Conservation (phyloP, 1,140 invertebrate genomes). For the Megathymus violae region DNA sequence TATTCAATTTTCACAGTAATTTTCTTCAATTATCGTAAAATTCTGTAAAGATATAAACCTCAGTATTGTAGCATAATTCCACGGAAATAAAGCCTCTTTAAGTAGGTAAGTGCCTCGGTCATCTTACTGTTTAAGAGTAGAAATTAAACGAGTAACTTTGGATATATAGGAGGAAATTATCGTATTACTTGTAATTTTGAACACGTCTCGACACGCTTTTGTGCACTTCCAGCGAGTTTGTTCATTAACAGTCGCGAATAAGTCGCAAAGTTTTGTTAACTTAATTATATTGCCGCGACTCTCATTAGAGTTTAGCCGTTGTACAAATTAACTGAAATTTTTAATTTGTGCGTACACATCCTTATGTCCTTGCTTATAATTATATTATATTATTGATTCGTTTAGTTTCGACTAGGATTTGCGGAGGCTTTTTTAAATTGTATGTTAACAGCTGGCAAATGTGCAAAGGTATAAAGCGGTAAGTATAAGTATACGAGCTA, state of each 20-base stretch:
- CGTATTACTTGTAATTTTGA: slow-evolving; percentile 50
- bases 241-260: slow-evolving; percentile 67
- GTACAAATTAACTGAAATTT: neutral
- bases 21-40: neutral
- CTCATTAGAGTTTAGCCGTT: slow-evolving; percentile 47
- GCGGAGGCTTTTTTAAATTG: too few relatives aligned
- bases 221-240: slow-evolving; percentile 60
- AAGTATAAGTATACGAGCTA: too few relatives aligned
- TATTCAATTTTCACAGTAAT: neutral
- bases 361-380: too few relatives aligned
- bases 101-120: neutral
- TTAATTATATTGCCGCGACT: slow-evolving; percentile 53
- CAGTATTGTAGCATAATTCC: neutral
- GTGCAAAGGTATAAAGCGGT: too few relatives aligned
- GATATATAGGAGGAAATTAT: neutral
- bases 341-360: too few relatives aligned
- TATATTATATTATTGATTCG: too few relatives aligned
- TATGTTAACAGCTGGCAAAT: too few relatives aligned
- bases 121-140: neutral
- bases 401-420: too few relatives aligned
- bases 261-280: slow-evolving; percentile 60
- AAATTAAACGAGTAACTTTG: slow-evolving; percentile 1
- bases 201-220: slow-evolving; percentile 53
- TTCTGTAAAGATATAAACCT: neutral
- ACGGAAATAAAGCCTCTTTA: neutral